Conservation (phyloP, 2,113 vertebrate genomes). For the Calonectris borealis region DNA sequence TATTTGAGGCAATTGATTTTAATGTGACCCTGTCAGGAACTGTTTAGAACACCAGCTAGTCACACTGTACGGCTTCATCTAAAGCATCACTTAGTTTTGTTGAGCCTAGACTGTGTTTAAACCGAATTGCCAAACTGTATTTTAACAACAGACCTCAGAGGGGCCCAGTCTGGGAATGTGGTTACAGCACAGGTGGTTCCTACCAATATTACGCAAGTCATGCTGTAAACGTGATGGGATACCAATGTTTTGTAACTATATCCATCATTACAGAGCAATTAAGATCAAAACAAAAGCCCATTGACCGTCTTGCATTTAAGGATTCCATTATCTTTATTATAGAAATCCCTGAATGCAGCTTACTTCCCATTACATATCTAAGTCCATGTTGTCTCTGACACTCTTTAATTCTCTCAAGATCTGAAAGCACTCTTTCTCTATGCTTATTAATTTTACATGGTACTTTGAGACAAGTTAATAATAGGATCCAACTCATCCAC, state of each 20-base stretch:
- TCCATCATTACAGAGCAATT: not conserved
- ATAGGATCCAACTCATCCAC: not conserved
- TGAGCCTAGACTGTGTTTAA: not conserved
- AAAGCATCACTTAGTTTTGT: not conserved
- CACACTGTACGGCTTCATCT: not conserved
- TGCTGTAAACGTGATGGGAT: not conserved
- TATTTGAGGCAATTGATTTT: not conserved
- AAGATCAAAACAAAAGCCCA: not conserved
- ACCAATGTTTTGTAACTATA: not conserved
- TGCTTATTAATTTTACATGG: constrained; percentile 13
- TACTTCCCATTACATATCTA: not conserved
- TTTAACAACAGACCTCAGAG: not conserved
- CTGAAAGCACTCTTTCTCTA: not conserved
- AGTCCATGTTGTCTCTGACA: not conserved
- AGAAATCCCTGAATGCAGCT: not conserved
- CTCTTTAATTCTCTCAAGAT: not conserved
- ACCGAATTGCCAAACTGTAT: not conserved
- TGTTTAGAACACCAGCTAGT: not conserved
- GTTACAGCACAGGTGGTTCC: not conserved
- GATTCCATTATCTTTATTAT: not conserved
- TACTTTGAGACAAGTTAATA: not conserved
- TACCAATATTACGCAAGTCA: not conserved
- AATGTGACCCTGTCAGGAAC: not conserved
- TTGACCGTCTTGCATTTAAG: not conserved
- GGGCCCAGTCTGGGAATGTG: not conserved